Evolutionary conservation across 2,888 invertebrate species (phyloP), one percentile per base, ranked within the genome.

Genomic region (Acanthosoma haemorrhoidale): DNA sequence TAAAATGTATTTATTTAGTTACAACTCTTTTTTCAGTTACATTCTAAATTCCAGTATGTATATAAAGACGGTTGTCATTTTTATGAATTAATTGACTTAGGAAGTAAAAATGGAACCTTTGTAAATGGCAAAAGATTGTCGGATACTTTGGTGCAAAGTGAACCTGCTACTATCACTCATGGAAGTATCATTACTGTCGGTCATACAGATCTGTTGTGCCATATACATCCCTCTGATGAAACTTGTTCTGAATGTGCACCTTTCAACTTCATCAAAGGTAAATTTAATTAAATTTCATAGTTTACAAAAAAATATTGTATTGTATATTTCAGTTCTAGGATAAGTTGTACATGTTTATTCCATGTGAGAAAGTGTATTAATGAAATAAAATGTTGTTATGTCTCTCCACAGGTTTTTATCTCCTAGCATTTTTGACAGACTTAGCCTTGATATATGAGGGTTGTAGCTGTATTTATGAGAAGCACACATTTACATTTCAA

Each of bases 211-310:
- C 79, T 95, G 0, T 78, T 92, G 4, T 91, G 94, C 76, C 94
- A 94, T 77, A 86, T 96, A 72, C 96, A 96, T 78, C 84, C 86
- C 3, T 95, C 95, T 0, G 86, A 86, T 73, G 91, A 92, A 76
- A 97, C 96, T 0, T 98, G 97, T 78, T 90, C 91, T 0, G 87
- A 91, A 72, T 98, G 97, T 80, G 96, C 97, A 79, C 96, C 97
- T n/a, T 38, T 4, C 25, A 36, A 0, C 25, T 2, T 63, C n/a
- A 29, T 1, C 9, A 25, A 29, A 63, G 63, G 63, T 63, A 57
- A 8, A 41, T 9, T 36, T 36, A 9, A 36, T 11, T 11, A n/a
- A n/a, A n/a, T n/a, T n/a, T n/a, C n/a, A n/a, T n/a, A n/a, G n/a
- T n/a, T n/a, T n/a, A n/a, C n/a, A n/a, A n/a, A n/a, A n/a, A n/a